Percentiles rank a stretch among this genome's conserved stretches.
Conservation (phyloP, 2,113 vertebrate genomes). For the Cygnus atratus region DNA sequence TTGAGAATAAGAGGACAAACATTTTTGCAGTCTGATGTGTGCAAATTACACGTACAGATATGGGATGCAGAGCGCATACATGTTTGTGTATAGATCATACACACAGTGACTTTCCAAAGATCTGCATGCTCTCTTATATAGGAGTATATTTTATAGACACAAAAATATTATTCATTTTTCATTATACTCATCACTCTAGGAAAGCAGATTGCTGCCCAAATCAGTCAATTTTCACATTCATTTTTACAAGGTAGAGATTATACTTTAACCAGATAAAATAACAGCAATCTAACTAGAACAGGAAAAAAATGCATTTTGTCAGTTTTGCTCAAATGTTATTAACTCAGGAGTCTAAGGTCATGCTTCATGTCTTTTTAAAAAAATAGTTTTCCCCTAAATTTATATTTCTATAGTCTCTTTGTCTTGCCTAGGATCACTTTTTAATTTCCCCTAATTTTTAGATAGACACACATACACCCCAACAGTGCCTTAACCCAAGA, state of each 20-base stretch:
- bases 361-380: background rate
- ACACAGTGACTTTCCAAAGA: background rate
- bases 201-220: background rate
- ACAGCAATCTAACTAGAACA: background rate
- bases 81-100: background rate
- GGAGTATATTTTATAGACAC: background rate
- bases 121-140: background rate
- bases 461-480: background rate
- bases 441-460: slow-evolving; percentile 31
- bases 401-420: background rate
- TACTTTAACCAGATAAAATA: slow-evolving; percentile 7
- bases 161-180: background rate
- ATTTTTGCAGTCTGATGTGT: background rate
- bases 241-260: slow-evolving; percentile 33
- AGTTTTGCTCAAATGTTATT: background rate
- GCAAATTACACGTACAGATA: background rate
- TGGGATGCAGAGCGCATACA: accelerated
- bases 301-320: slow-evolving; percentile 7
- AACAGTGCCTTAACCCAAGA: slow-evolving; percentile 12
- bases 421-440: background rate
- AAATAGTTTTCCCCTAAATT: background rate
- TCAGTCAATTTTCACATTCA: slow-evolving; percentile 15
- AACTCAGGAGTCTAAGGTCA: slow-evolving; percentile 20
- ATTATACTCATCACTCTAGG: background rate
- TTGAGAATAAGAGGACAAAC: background rate